Percentiles rank a stretch among this genome's conserved stretches.
phyloP scores from a whole-genome alignment of 2,113 vertebrate genomes.

The Petrocephalus microphthalmus region DNA sequence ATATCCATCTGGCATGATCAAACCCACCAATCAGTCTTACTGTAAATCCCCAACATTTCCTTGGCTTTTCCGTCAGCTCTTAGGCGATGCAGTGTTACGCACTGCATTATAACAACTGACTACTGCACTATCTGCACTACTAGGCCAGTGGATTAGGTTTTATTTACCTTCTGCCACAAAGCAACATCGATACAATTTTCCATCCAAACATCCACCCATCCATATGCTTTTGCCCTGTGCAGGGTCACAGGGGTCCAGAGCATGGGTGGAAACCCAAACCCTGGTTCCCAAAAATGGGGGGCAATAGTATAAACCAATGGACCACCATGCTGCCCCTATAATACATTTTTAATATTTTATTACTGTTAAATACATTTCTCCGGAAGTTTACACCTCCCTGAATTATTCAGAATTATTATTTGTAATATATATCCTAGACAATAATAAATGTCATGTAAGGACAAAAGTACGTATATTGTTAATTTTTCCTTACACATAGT shows the following conservation, averaged over 20 bases:
- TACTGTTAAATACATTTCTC: neutral
- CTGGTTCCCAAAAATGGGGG: neutral
- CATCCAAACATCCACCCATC: neutral
- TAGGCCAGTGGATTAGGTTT: neutral
- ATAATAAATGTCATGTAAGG: neutral
- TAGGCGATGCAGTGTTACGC: no score
- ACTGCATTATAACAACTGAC: neutral
- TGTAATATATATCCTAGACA: neutral
- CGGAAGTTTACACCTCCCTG: neutral
- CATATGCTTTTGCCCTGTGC: neutral
- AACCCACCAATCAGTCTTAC: slow-evolving; percentile 7
- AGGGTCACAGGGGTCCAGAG: neutral
- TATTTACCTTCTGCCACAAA: neutral
- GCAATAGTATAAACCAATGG: neutral
- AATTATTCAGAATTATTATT: neutral
- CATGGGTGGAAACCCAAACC: neutral
- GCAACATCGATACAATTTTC: neutral
- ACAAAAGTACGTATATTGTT: neutral
- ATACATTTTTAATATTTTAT: neutral
- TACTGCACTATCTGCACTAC: neutral
- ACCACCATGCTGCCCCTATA: neutral
- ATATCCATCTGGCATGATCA: neutral
- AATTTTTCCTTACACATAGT: neutral
- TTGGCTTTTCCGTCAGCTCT: neutral
- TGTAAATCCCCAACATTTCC: neutral